Conservation (phyloP, 53 echinoderm and acorn worm genomes). For the Echinometra lucunter region DNA sequence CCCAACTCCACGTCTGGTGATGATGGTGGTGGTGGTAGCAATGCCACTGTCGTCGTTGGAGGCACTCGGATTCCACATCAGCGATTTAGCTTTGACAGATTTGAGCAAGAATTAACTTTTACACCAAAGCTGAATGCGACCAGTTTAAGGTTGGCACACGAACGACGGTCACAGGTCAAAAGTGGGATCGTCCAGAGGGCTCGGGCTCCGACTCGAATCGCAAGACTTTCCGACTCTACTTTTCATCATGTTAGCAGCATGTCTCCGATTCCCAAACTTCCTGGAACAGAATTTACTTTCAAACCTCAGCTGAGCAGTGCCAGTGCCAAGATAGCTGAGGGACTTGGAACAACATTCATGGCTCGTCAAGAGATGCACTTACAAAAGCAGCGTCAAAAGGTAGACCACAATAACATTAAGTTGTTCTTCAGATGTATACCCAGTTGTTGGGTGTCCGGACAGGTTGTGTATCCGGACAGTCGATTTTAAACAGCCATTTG, state of each 20-base stretch:
- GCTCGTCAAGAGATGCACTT: conserved; percentile 92
- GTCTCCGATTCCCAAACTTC: conserved; percentile 61
- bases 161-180: conserved; percentile 73
- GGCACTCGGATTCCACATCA: conserved; percentile 41
- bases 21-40: neutral
- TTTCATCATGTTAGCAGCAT: conserved; percentile 19
- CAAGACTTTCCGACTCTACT: neutral
- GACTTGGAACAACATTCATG: conserved; percentile 95
- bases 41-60: neutral
- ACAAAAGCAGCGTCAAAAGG: conserved; percentile 93
- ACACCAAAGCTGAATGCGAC: conserved; percentile 91
- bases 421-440: too few species aligned
- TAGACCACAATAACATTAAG: conserved; percentile 71
- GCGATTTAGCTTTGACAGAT: conserved; percentile 69
- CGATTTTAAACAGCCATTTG: too few species aligned
- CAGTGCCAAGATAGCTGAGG: conserved; percentile 91
- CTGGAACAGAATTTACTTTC: conserved; percentile 89
- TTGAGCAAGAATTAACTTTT: conserved; percentile 90
- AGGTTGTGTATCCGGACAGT: too few species aligned
- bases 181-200: conserved; percentile 53
- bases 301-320: conserved; percentile 95
- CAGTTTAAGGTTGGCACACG: conserved; percentile 79
- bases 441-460: too few species aligned
- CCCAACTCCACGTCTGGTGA: conserved; percentile 22
- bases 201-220: conserved; percentile 12